Evolutionary conservation across 1,140 invertebrate genomes (phyloP), one percentile per base, ranked within the genome.

Genomic region (Platyura marginata): DNA sequence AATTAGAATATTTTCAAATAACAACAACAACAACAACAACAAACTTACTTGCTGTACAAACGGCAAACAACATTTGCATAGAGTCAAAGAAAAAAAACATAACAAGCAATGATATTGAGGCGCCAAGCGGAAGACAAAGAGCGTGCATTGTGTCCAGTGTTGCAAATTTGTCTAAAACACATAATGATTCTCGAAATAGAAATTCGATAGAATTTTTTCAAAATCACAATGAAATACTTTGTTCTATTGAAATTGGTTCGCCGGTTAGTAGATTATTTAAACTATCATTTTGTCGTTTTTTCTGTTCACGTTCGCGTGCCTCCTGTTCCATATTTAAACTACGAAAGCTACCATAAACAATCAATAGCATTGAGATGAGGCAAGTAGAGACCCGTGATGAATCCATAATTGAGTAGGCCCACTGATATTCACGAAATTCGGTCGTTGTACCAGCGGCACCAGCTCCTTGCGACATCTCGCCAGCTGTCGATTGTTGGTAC

Each of bases 51-150:
- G 92, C 92, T 55, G 93, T 96, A 62, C 90, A 95, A 52, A 96
- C 88, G 40, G 92, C 92, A 68, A 97, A 94, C 4, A 96, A 74
- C 70, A 94, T 82, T 66, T 96, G 92, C 82, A 97, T 92, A 42
- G 91, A 95, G 66, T 97, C 92, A 58, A 97, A 96, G 65, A 95
- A 97, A 71, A 96, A 93, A 65, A 96, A 97, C 92, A 97, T 96
- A 47, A 96, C 77, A 16, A 97, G 77, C 44, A 97, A 71, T 42
- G 92, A 94, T 51, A 95, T 80, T 44, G 91, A 95, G 51, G 93
- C 92, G 56, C 90, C 90, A 40, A 97, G 72, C 42, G 93, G 93
- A 60, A 97, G 72, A 70, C 92, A 95, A 50, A 96, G 73, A 48
- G 92, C 93, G 65, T 97, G 92, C 79, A 94, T 88, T 44, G 90